A percentile compares a stretch with the other conserved stretches of the same genome.
Evolutionary conservation across 2,888 invertebrate genomes (phyloP).

Genomic region (Agrotis puta): DNA sequence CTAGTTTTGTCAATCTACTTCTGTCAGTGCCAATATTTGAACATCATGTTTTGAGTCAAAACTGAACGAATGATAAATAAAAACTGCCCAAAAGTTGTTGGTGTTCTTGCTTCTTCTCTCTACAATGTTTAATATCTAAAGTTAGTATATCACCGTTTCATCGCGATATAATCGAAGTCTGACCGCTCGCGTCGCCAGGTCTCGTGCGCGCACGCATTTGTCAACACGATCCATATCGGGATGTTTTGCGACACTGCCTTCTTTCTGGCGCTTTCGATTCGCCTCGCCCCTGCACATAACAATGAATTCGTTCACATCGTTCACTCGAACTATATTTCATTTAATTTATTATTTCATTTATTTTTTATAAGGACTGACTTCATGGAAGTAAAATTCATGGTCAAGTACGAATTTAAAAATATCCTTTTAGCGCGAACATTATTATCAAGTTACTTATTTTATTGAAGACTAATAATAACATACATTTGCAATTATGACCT

Average conservation of each 20-base stretch:
- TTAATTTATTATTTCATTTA: too few species aligned
- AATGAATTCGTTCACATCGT: constrained; percentile 61
- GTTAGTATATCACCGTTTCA: background rate
- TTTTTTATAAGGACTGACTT: background rate
- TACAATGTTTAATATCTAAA: background rate
- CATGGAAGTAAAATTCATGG: constrained; percentile 17
- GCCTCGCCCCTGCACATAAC: constrained; percentile 65
- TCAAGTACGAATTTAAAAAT: constrained; percentile 36
- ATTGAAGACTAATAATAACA: constrained; percentile 16
- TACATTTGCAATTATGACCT: constrained; percentile 8
- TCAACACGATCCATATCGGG: constrained; percentile 79
- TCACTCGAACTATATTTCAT: background rate
- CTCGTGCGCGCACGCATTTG: constrained; percentile 71
- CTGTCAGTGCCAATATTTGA: background rate
- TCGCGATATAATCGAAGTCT: constrained; percentile 29
- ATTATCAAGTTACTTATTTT: background rate
- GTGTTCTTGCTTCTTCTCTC: too few species aligned
- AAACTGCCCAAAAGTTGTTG: too few species aligned
- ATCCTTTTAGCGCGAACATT: constrained; percentile 11
- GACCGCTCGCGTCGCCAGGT: background rate
- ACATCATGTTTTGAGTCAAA: background rate
- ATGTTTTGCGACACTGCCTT: constrained; percentile 77
- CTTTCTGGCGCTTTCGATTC: constrained; percentile 72
- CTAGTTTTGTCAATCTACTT: background rate
- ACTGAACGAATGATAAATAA: too few species aligned